These are phyloP conservation scores for Eupithecia exiguata DNA, from an alignment of 2,888 invertebrate genomes.

Conservation along the genomic window DNA sequence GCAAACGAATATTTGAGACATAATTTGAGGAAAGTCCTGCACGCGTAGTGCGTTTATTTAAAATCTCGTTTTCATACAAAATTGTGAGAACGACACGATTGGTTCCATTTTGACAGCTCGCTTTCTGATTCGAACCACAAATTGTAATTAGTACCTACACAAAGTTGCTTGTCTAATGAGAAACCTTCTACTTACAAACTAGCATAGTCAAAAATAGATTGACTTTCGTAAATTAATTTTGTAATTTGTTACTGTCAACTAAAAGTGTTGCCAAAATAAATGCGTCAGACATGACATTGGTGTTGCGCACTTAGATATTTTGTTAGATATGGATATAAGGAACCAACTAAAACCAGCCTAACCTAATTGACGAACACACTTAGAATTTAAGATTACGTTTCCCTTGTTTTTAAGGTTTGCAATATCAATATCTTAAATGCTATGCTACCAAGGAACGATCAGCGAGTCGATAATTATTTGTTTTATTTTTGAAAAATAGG, in stretches of 20 bases:
- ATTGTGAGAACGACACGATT: too few species aligned
- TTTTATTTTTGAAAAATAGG: background rate
- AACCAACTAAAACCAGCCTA: background rate
- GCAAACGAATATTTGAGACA: too few species aligned
- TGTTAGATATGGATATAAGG: background rate
- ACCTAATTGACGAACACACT: slow-evolving; percentile 16
- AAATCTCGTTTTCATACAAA: too few species aligned
- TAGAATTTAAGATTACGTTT: slow-evolving; percentile 19
- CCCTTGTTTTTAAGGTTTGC: background rate
- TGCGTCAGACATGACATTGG: background rate
- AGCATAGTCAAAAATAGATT: background rate
- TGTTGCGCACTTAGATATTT: background rate
- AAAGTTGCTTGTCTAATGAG: too few species aligned
- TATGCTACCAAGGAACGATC: slow-evolving; percentile 4
- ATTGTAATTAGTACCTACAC: too few species aligned
- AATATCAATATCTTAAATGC: slow-evolving; percentile 9
- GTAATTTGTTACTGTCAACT: background rate
- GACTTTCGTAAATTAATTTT: background rate
- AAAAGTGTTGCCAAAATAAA: background rate
- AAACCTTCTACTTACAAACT: background rate
- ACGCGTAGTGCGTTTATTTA: too few species aligned
- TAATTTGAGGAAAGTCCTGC: too few species aligned
- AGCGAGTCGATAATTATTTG: background rate
- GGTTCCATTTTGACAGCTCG: too few species aligned
- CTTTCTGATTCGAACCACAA: too few species aligned